phyloP scores from a whole-genome alignment of 2,113 vertebrate genomes.

The human (Homo sapiens) region DNA sequence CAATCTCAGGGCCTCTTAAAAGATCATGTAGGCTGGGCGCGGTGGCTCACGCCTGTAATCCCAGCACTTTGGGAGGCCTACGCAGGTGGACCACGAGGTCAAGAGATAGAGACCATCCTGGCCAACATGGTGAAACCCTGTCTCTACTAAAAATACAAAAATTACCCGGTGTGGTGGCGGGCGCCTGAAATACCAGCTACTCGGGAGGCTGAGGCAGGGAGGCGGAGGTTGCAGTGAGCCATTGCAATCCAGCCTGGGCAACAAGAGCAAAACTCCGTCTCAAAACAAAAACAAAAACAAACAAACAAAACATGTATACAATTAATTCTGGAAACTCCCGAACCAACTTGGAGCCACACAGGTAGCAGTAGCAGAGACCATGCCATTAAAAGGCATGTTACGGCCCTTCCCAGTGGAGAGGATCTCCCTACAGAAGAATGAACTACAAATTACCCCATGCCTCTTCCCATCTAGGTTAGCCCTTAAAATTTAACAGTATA shows the following conservation, averaged over 20 bases:
- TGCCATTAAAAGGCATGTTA: conserved; percentile 17
- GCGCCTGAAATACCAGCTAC: no score
- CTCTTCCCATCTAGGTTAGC: neutral
- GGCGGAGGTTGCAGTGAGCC: no score
- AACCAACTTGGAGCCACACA: conserved; percentile 36
- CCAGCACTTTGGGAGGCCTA: no score
- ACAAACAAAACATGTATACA: neutral
- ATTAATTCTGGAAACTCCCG: conserved; percentile 59
- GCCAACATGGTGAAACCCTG: no score
- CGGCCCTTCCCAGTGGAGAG: neutral
- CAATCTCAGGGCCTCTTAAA: conserved; percentile 41
- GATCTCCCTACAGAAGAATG: conserved; percentile 48
- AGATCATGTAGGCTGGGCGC: neutral
- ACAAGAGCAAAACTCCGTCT: no score
- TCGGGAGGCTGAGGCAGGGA: no score
- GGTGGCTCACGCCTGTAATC: no score
- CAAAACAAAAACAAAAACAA: neutral
- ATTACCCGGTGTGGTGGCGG: no score
- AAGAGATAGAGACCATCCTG: no score
- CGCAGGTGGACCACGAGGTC: no score
- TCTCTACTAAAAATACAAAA: no score
- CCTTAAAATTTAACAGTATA: conserved; percentile 33
- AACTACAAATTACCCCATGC: neutral
- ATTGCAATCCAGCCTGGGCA: no score
- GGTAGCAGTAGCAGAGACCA: conserved; percentile 38